phyloP scores from a whole-genome alignment of 2,888 invertebrate genomes.

The Hirtodrosophila trivittata region DNA sequence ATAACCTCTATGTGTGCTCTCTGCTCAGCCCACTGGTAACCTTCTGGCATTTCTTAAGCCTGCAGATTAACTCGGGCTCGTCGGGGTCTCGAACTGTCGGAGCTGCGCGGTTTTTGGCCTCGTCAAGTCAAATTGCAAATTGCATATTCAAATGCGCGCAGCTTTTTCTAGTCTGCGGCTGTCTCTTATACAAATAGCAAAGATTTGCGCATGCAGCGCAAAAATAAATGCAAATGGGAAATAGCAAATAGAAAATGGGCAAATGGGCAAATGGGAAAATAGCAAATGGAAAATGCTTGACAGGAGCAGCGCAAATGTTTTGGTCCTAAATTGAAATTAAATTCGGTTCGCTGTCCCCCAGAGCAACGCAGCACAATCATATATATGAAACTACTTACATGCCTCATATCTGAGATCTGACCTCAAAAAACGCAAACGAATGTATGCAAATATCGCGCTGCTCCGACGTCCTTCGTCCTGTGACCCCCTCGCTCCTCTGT shows the following conservation, averaged over 20 bases:
- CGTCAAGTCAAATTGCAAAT: constrained; percentile 80
- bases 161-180: constrained; percentile 76
- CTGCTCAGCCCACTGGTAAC: constrained; percentile 24
- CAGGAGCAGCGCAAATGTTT: constrained; percentile 66
- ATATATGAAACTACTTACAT: constrained; percentile 43
- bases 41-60: constrained; percentile 75
- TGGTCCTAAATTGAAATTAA: constrained; percentile 73
- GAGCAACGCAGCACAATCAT: constrained; percentile 34
- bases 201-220: constrained; percentile 76
- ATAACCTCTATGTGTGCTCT: constrained; percentile 5
- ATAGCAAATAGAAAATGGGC: constrained; percentile 8
- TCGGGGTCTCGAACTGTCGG: constrained; percentile 38
- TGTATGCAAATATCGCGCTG: constrained; percentile 42
- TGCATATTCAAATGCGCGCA: constrained; percentile 77
- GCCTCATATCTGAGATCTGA: constrained; percentile 57
- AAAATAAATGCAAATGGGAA: constrained; percentile 70
- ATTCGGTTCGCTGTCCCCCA: constrained; percentile 41
- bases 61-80: constrained; percentile 65
- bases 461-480: not conserved
- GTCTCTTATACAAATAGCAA: constrained; percentile 76
- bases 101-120: constrained; percentile 67
- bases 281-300: constrained; percentile 48
- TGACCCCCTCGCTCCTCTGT: not conserved
- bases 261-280: constrained; percentile 22
- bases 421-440: constrained; percentile 44